A percentile compares a stretch with the other conserved stretches of the same genome.
Evolutionary conservation across 2,888 invertebrate genomes (phyloP).

Genomic region (Phlogophora meticulosa): DNA sequence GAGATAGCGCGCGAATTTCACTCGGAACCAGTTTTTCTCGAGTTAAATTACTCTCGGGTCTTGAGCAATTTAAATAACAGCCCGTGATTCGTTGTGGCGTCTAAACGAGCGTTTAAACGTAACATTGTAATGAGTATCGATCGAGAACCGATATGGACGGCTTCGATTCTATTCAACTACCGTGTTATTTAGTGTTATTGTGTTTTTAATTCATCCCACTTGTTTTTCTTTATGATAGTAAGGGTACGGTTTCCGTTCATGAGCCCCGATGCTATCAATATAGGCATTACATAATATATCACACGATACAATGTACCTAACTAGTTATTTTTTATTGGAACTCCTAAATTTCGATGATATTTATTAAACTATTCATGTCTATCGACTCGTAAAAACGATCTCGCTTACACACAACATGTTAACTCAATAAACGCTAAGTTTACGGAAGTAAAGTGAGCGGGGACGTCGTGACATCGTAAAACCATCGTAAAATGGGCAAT

Average conservation of each 20-base stretch:
- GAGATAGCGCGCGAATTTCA: slow-evolving; percentile 79
- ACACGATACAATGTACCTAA: no score
- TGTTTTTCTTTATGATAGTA: slow-evolving; percentile 54
- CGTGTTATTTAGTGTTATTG: slow-evolving; percentile 70
- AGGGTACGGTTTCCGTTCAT: slow-evolving; percentile 49
- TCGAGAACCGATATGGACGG: slow-evolving; percentile 68
- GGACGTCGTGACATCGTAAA: slow-evolving; percentile 75
- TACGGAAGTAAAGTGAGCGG: slow-evolving; percentile 75
- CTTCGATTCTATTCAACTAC: slow-evolving; percentile 70
- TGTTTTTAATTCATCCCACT: slow-evolving; percentile 62
- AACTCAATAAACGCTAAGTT: slow-evolving; percentile 78
- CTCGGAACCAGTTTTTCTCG: slow-evolving; percentile 79
- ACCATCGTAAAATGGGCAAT: slow-evolving; percentile 79
- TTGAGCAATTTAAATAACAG: slow-evolving; percentile 83
- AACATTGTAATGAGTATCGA: slow-evolving; percentile 79
- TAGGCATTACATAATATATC: slow-evolving; percentile 6
- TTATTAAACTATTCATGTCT: slow-evolving; percentile 68
- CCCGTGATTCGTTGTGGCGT: slow-evolving; percentile 78
- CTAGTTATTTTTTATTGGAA: slow-evolving; percentile 53
- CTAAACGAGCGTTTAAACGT: slow-evolving; percentile 77
- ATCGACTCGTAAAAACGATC: slow-evolving; percentile 70
- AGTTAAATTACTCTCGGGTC: slow-evolving; percentile 78
- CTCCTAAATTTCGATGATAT: slow-evolving; percentile 64
- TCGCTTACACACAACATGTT: slow-evolving; percentile 67
- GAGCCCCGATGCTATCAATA: slow-evolving; percentile 8